Evolutionary conservation across 2,797 vertebrate species (phyloP), one percentile per base, ranked within the genome.

Genomic region (Acipenser transmontanus): DNA sequence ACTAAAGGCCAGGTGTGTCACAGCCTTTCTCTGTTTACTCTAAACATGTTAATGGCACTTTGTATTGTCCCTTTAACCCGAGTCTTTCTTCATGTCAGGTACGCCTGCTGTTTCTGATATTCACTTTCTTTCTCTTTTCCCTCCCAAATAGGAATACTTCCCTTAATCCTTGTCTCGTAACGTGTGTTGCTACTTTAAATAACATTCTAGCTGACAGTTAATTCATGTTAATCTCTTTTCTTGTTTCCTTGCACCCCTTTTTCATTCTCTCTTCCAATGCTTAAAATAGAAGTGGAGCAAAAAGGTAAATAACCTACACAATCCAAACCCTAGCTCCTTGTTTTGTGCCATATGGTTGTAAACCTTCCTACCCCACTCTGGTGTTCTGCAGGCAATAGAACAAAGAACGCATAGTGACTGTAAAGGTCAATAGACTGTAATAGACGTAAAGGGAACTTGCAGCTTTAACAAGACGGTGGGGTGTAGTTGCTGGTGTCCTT

Each of bases 251-350:
- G 90, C 91, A 95, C 91, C 90, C 92, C 92, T 94, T 34, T 34
- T 94, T 94, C 90, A 93, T 94, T 92, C 96, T 98, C 91, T 95
- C 96, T 95, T 93, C 95, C 91, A 91, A 99, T 94, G 96, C 97
- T 95, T 96, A 98, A 98, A 99, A 99, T 99, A 99, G 97, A 99
- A 99, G 97, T 99, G 96, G 97, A 99, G 90, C 97, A 99, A 98
- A 99, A 99, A 99, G 97, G 97, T 99, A 99, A 99, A 98, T 98
- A 95, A 96, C 81, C 86, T 93, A 92, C 86, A 93, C 91, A 87
- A 93, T 91, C 92, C 89, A 91, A 95, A 92, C 90, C 93, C 93
- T 93, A 96, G 95, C 92, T 96, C 93, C 93, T 91, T 96, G 93
- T 97, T 93, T 93, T 98, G 95, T 98, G 95, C 91, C 93, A 95